A percentile compares a stretch with the other conserved stretches of the same genome.
Evolutionary conservation across 2,797 vertebrate genomes (phyloP).

Genomic region (Gallinago nigripennis): DNA sequence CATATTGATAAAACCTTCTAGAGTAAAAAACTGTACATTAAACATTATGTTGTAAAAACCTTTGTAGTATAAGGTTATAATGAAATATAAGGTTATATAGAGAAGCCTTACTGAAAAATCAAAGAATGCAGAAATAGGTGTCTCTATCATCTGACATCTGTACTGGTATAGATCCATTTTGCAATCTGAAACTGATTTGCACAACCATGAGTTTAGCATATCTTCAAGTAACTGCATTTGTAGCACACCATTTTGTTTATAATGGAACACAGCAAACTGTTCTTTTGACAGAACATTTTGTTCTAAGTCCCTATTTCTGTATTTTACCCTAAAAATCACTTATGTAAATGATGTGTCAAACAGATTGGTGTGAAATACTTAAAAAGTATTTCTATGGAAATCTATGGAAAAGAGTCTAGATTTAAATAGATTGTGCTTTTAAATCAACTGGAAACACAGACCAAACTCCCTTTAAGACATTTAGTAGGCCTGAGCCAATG

Average conservation of each 20-base stretch:
- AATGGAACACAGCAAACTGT: background rate
- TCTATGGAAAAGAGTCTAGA: background rate
- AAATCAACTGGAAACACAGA: background rate
- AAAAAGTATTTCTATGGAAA: background rate
- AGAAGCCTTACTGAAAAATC: background rate
- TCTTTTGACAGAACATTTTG: background rate
- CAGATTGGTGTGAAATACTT: background rate
- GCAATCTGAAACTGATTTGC: background rate
- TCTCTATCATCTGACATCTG: background rate
- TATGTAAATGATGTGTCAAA: background rate
- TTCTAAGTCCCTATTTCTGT: background rate
- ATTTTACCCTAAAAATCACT: background rate
- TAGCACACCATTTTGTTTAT: background rate
- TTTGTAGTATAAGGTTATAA: background rate
- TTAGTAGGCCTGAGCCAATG: background rate
- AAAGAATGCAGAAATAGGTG: background rate
- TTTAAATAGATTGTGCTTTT: conserved; percentile 1
- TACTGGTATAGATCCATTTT: background rate
- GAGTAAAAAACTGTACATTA: background rate
- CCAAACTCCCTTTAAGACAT: background rate
- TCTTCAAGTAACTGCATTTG: background rate
- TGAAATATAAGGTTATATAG: background rate
- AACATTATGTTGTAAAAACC: background rate
- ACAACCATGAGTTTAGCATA: background rate
- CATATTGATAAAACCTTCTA: background rate